These are phyloP conservation scores for Trachymyrmex cornetzi DNA, from an alignment of 1,140 invertebrate species.

Conservation along the genomic window DNA sequence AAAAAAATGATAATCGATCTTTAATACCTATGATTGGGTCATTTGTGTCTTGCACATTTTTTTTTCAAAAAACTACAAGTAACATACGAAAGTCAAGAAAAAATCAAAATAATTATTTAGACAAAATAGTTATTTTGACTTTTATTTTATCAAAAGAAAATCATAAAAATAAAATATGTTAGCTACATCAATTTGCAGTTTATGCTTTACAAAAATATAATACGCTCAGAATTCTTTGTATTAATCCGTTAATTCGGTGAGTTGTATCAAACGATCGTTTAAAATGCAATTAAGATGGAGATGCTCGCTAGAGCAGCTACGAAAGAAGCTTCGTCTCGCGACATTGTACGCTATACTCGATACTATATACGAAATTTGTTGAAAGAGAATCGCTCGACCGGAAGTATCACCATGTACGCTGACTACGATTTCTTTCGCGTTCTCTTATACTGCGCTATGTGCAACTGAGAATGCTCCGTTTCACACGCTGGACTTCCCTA, in stretches of 20 bases:
- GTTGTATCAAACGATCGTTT: not conserved
- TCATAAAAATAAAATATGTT: too few species aligned
- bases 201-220: not conserved
- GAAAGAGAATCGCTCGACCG: conserved; percentile 32
- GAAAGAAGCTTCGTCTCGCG: not conserved
- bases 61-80: too few species aligned
- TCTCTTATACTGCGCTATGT: conserved; percentile 3
- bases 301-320: not conserved
- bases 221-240: not conserved
- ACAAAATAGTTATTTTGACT: too few species aligned
- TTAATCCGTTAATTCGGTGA: conserved; percentile 3
- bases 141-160: too few species aligned
- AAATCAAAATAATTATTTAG: too few species aligned
- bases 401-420: conserved; percentile 21
- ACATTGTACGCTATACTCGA: not conserved
- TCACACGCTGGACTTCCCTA: conserved; percentile 11
- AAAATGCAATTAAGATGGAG: not conserved
- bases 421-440: conserved; percentile 49
- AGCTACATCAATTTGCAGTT: not conserved
- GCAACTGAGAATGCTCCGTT: conserved; percentile 28
- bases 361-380: not conserved
- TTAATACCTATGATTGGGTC: too few species aligned
- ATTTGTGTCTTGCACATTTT: too few species aligned
- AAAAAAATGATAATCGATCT: not conserved
- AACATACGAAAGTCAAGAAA: too few species aligned